Evolutionary conservation across 2,113 vertebrate species (phyloP).

Genomic region (Erythrocercus mccallii): DNA sequence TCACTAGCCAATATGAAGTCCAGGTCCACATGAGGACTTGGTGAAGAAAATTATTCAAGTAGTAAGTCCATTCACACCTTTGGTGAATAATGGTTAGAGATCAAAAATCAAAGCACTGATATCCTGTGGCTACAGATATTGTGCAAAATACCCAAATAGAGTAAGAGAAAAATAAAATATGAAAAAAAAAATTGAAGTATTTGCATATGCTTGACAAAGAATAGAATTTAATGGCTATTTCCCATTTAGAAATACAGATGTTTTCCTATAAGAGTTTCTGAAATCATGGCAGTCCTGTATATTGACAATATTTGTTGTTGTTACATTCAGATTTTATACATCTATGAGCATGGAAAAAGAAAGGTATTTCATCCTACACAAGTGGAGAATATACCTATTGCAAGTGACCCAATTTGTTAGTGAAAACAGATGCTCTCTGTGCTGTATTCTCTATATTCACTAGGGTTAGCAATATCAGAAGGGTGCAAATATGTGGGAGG

Average conservation of each 20-base stretch:
- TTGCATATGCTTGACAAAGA: not conserved
- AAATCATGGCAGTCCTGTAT: not conserved
- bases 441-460: not conserved
- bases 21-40: not conserved
- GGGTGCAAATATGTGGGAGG: not conserved
- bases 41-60: not conserved
- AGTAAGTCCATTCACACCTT: not conserved
- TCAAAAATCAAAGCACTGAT: not conserved
- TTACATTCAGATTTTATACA: not conserved
- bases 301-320: not conserved
- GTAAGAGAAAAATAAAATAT: not conserved
- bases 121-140: not conserved
- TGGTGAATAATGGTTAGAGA: not conserved
- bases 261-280: not conserved
- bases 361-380: not conserved
- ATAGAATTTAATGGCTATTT: not conserved
- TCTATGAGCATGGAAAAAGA: not conserved
- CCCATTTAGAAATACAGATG: not conserved
- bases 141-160: not conserved
- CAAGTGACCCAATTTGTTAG: not conserved
- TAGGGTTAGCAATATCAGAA: not conserved
- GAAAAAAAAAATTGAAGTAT: not conserved
- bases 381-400: not conserved
- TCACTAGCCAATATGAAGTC: not conserved
- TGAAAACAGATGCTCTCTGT: not conserved